Percentiles rank a stretch among this genome's conserved stretches.
Evolutionary conservation across 2,888 invertebrate genomes (phyloP).

Genomic region (Pediacus dermestoides): DNA sequence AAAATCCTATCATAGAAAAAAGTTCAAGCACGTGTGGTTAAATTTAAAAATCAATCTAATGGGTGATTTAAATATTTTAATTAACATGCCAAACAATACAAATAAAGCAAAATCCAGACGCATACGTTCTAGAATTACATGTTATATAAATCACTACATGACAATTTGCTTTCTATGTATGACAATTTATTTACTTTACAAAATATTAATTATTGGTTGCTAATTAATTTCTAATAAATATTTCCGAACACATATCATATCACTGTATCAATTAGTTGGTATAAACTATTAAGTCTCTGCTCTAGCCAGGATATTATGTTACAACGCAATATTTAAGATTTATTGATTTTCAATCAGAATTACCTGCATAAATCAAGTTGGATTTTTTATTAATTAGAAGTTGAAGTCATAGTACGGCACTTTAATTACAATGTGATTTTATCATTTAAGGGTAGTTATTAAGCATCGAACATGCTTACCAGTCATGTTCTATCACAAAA

Average conservation of each 20-base stretch:
- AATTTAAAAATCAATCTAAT: too few relatives aligned
- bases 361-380: constrained; percentile 23
- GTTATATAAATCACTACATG: constrained; percentile 16
- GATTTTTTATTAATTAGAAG: constrained; percentile 15
- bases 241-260: constrained; percentile 27
- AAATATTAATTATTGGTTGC: constrained; percentile 27
- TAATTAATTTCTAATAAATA: constrained; percentile 35
- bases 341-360: constrained; percentile 27
- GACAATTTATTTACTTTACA: constrained; percentile 29
- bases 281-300: constrained; percentile 26
- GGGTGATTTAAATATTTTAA: too few relatives aligned
- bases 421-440: constrained; percentile 8
- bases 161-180: constrained; percentile 21
- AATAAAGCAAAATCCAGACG: too few relatives aligned
- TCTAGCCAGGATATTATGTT: constrained; percentile 19
- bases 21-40: too few relatives aligned
- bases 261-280: constrained; percentile 31
- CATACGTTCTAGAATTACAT: too few relatives aligned
- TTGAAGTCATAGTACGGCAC: constrained; percentile 1
- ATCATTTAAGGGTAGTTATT: constrained; percentile 10
- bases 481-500: constrained; percentile 5
- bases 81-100: too few relatives aligned
- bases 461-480: too few relatives aligned
- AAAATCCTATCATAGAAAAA: too few relatives aligned
- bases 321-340: constrained; percentile 25